Evolutionary conservation across 2,888 invertebrate species (phyloP), one percentile per base, ranked within the genome.

Genomic region (Lasioglossum morio): DNA sequence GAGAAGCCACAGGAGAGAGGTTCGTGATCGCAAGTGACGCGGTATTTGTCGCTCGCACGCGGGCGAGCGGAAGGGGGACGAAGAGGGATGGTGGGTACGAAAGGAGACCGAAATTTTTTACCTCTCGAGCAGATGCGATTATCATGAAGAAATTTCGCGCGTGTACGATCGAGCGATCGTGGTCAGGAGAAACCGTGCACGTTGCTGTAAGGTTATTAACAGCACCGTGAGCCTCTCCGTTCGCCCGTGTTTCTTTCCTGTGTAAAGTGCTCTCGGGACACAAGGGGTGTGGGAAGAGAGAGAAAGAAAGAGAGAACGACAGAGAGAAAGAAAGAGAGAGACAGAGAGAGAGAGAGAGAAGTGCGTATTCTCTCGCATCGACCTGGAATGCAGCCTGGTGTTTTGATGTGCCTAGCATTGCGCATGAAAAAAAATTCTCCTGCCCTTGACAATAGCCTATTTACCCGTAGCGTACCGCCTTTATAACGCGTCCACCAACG

Each of bases 391-490:
- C 88, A 86, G 85, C 30, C 76, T 57, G 57, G 85, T 87, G 88
- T 91, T 91, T 89, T 90, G 82, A 88, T 86, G 89, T 91, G 92
- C 86, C 87, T 90, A 88, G 37, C 93, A 95, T 95, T 95, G 95
- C 95, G 95, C 95, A 94, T 94, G 94, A 63, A 95, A 95, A 95
- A 95, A 94, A 69, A 92, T 91, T 78, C 76, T 85, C 87, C 92
- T 94, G 95, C 94, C 95, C 94, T 95, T 95, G 94, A 93, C 92
- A 92, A 90, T 93, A 93, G 94, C 92, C 92, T 91, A 92, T 93
- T 93, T 90, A 86, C 78, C 83, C 82, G 86, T 79, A 82, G 82
- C 81, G 82, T 79, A 75, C 84, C 86, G 79, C 81, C 82, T 87
- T 85, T 82, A 76, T 77, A 82, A 72, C 74, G 88, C 87, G 89